These are phyloP conservation scores for Andrena praecox DNA, from an alignment of 2,888 invertebrate species.

Conservation along the genomic window DNA sequence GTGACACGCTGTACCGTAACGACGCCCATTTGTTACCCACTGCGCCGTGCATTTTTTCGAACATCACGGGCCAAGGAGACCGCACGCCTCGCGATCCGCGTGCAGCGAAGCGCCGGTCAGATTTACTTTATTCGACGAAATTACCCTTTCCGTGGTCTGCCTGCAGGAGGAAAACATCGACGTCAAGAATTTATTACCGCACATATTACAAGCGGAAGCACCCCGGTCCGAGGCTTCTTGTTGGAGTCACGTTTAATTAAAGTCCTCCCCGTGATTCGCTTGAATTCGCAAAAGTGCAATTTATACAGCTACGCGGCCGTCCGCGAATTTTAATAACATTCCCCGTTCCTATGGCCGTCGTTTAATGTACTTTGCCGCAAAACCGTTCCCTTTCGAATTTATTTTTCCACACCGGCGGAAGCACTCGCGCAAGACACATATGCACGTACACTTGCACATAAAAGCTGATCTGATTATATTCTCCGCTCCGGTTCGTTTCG, in stretches of 20 bases:
- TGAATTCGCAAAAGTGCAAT: constrained; percentile 52
- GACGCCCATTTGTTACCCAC: constrained; percentile 6
- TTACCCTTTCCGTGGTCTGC: background rate
- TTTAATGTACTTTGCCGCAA: constrained; percentile 36
- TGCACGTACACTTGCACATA: background rate
- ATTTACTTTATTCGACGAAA: background rate
- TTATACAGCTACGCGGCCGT: constrained; percentile 19
- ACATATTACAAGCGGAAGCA: constrained; percentile 20
- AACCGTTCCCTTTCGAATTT: constrained; percentile 21
- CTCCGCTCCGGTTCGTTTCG: background rate
- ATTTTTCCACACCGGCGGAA: background rate
- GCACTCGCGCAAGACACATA: too few relatives aligned
- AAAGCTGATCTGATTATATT: background rate
- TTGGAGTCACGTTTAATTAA: constrained; percentile 58
- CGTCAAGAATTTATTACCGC: constrained; percentile 32
- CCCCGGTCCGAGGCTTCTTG: constrained; percentile 11
- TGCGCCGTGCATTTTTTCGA: background rate
- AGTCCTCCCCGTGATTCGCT: constrained; percentile 27
- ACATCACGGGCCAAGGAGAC: background rate
- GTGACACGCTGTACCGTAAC: constrained; percentile 10
- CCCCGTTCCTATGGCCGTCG: constrained; percentile 12
- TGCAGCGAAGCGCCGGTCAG: background rate
- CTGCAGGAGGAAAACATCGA: constrained; percentile 26
- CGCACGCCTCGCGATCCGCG: background rate
- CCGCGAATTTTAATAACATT: constrained; percentile 58